Evolutionary conservation across 1,140 invertebrate species (phyloP).

Genomic region (Eriocheir sinensis): DNA sequence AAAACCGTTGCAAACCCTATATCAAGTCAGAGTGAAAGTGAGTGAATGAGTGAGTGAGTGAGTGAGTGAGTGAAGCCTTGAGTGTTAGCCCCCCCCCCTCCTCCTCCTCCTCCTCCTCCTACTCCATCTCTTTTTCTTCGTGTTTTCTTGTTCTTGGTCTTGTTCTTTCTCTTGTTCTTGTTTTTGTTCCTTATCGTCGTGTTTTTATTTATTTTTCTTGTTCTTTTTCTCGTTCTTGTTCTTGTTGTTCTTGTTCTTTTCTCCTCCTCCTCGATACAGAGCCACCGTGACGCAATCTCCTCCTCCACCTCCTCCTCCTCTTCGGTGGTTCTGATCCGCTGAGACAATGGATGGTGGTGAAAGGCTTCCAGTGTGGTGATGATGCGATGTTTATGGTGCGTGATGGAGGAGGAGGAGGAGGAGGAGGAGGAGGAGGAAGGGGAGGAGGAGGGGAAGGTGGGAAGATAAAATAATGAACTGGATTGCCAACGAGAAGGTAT

Average conservation of each 20-base stretch:
- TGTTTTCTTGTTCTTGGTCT: no score
- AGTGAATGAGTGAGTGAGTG: neutral
- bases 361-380: conserved; percentile 13
- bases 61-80: conserved; percentile 20
- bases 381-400: conserved; percentile 7
- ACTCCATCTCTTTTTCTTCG: no score
- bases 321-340: neutral
- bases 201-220: no score
- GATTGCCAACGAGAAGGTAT: no score
- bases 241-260: no score
- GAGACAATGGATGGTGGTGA: neutral
- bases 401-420: neutral
- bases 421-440: neutral
- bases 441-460: neutral
- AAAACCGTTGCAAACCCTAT: no score
- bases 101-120: neutral
- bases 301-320: no score
- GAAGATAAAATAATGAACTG: no score
- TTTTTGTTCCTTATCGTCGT: no score
- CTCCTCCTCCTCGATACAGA: neutral
- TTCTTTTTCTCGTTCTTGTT: no score
- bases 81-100: neutral
- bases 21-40: conserved; percentile 6
- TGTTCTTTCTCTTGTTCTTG: no score
- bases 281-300: neutral